Base-by-base conservation (phyloP, 2,113 vertebrate genomes). In the Apus apus region DNA sequence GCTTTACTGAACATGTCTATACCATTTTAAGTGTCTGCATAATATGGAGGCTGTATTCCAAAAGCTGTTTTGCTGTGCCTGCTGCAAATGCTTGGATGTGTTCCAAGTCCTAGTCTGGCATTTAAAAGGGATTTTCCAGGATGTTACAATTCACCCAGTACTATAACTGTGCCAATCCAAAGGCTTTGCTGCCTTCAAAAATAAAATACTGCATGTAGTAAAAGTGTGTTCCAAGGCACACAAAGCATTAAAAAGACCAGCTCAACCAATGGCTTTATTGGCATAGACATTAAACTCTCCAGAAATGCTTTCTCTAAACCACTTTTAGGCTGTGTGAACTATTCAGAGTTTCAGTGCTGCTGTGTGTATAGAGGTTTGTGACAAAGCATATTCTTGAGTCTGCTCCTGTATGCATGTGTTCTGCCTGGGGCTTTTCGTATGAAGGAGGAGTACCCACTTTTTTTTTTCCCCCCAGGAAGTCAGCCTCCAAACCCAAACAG, bases 81-180 rank as follows among this genome's bases (percentile, higher is more conserved):
- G 91, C 94, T 96, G 85, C 87, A 93, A 96, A 91, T 53, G 87
- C 76, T 76, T 96, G 94, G 95, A 56, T 48, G 12, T 15, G 38
- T 77, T 96, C 96, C 96, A 97, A 78, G 87, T 86, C 87, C 72
- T 90, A 38, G 67, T 90, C 94, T 97, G 94, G 93, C 94, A 95
- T 97, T 94, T 91, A 67, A 81, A 96, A 94, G 96, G 94, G 95
- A 88, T 96, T 97, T 96, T 96, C 96, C 96, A 84, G 93, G 85
- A 95, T 95, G 94, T 95, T 93, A 92, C 87, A 95, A 60, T 93
- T 95, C 92, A 72, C 92, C 82, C 95, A 53, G 85, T 29, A 3
- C 79, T 94, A 15, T 65, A 87, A 92, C 85, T 92, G 72, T 91
- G 95, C 94, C 94, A 90, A 77, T 80, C 90, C 85, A 53, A 92